phyloP scores from a whole-genome alignment of 2,113 vertebrate genomes.

The Mus spicilegus region DNA sequence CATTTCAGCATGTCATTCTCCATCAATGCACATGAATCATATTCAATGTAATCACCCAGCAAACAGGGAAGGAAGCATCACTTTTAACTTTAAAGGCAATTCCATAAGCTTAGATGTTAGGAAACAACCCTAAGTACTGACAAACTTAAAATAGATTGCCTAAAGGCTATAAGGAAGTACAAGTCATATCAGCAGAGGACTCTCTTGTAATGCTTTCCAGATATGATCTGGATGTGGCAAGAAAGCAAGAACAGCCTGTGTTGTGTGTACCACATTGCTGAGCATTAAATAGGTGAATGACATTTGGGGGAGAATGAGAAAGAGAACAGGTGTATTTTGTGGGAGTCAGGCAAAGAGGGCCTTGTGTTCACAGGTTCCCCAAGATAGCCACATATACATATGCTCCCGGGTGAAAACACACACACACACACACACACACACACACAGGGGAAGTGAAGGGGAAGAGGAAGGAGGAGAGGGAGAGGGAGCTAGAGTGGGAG shows the following conservation, averaged over 20 bases:
- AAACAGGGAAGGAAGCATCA: background rate
- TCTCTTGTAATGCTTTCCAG: background rate
- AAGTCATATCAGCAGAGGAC: background rate
- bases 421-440: background rate
- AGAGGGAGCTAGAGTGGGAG: no score
- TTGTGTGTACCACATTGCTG: background rate
- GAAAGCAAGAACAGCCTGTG: background rate
- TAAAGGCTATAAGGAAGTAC: background rate
- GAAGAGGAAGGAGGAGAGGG: no score
- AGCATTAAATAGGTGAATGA: background rate
- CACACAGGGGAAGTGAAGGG: background rate
- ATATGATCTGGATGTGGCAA: background rate
- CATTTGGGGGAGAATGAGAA: background rate
- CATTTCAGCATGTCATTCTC: background rate
- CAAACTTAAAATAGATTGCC: background rate
- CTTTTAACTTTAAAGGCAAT: conserved; percentile 12
- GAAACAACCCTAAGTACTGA: background rate
- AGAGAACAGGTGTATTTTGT: background rate
- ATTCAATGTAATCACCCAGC: background rate
- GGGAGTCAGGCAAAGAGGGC: background rate
- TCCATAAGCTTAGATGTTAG: background rate
- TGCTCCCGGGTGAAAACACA: background rate
- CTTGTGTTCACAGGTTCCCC: background rate
- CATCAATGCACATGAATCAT: background rate
- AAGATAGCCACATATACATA: background rate